Evolutionary conservation across 2,113 vertebrate species (phyloP).

Genomic region (Leptobrachium leishanense): DNA sequence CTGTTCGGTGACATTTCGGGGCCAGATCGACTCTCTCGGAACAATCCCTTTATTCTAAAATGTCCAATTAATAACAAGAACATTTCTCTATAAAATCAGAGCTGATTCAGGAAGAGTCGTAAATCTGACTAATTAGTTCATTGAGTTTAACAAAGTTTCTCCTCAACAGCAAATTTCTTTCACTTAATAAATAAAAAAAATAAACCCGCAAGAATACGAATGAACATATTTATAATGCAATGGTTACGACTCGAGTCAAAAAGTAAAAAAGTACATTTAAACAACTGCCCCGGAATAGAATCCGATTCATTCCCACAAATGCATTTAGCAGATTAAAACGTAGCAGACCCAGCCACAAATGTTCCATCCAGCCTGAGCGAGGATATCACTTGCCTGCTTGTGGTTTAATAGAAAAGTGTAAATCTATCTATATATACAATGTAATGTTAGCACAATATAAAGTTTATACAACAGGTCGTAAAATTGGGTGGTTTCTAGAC

Average conservation of each 20-base stretch:
- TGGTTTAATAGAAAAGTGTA: conserved; percentile 30
- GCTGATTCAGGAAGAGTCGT: not conserved
- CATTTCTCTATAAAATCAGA: not conserved
- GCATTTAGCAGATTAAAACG: conserved; percentile 39
- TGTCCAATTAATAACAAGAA: not conserved
- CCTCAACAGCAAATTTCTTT: not conserved
- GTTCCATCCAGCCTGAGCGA: conserved; percentile 18
- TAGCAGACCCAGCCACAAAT: conserved; percentile 19
- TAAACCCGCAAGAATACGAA: not conserved
- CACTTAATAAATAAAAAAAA: not conserved
- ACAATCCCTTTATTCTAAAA: not conserved
- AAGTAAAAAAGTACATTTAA: conserved; percentile 20
- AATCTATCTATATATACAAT: conserved; percentile 38
- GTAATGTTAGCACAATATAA: conserved; percentile 33
- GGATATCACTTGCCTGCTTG: conserved; percentile 30
- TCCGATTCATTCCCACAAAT: not conserved
- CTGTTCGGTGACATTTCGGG: no score
- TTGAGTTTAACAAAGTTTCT: not conserved
- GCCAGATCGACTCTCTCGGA: no score
- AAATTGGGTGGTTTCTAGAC: conserved; percentile 11
- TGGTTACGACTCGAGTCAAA: conserved; percentile 21
- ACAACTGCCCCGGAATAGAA: not conserved
- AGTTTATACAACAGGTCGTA: conserved; percentile 33
- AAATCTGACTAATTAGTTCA: conserved; percentile 9
- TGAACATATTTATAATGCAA: conserved; percentile 1